Percentiles rank a stretch among this genome's conserved stretches.
Evolutionary conservation across 2,797 vertebrate species (phyloP).

Genomic region (Scomberomorus guttatus): DNA sequence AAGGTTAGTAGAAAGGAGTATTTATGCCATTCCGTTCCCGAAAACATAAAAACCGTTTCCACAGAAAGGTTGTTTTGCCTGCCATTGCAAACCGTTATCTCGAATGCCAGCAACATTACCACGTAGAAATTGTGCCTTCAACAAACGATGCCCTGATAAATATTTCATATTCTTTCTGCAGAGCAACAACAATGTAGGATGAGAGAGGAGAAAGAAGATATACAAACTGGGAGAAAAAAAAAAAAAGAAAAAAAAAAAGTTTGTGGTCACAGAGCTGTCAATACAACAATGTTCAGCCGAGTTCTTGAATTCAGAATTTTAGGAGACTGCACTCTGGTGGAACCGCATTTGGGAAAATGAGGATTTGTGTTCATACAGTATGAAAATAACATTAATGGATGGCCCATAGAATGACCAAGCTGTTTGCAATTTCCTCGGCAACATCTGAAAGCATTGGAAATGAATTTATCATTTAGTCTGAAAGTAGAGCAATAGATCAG

Average conservation of each 20-base stretch:
- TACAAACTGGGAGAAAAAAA: constrained; percentile 46
- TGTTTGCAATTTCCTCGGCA: constrained; percentile 63
- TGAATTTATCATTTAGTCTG: constrained; percentile 71
- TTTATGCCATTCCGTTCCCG: constrained; percentile 59
- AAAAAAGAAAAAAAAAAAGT: constrained; percentile 46
- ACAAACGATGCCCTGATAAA: constrained; percentile 82
- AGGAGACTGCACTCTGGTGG: constrained; percentile 52
- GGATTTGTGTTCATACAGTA: constrained; percentile 61
- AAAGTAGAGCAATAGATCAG: constrained; percentile 63
- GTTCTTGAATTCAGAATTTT: constrained; percentile 56
- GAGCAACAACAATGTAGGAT: constrained; percentile 73
- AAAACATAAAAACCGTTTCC: constrained; percentile 63
- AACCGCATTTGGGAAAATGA: constrained; percentile 52
- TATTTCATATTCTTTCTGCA: constrained; percentile 84
- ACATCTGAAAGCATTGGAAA: constrained; percentile 66
- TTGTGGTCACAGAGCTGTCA: constrained; percentile 75
- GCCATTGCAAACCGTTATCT: constrained; percentile 75
- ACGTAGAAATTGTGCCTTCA: constrained; percentile 77
- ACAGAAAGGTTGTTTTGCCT: constrained; percentile 74
- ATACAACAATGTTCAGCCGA: constrained; percentile 69
- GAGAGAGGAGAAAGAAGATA: constrained; percentile 67
- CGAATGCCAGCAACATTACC: constrained; percentile 75
- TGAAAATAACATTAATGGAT: constrained; percentile 74
- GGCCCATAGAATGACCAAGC: constrained; percentile 60
- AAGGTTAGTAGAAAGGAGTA: constrained; percentile 65